Percentiles rank a stretch among this genome's conserved stretches.
phyloP scores from a whole-genome alignment of 1,140 invertebrate species.

The Ditylenchus dipsaci region DNA sequence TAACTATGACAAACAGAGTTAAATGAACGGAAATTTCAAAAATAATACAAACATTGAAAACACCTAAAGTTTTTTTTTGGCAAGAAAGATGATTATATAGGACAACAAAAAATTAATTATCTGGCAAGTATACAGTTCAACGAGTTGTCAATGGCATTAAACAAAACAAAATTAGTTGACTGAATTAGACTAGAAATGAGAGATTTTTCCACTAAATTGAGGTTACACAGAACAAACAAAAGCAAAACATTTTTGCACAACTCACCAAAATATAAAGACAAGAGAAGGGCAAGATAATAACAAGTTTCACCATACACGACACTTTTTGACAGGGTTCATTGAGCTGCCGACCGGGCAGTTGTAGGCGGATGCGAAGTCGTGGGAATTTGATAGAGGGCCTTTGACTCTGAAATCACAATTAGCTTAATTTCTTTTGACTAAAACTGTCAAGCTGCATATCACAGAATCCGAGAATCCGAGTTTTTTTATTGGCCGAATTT shows the following conservation, averaged over 20 bases:
- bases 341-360: slow-evolving; percentile 61
- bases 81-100: slow-evolving; percentile 7
- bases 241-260: neutral
- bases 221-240: neutral
- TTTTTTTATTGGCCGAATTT: too few species aligned
- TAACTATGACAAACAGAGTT: too few species aligned
- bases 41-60: too few species aligned
- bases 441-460: neutral
- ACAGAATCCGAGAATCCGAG: too few species aligned
- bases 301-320: slow-evolving; percentile 63
- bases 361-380: slow-evolving; percentile 64
- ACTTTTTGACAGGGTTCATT: slow-evolving; percentile 66
- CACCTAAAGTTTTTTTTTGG: neutral
- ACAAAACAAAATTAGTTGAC: neutral
- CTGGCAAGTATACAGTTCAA: neutral
- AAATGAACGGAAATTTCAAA: too few species aligned
- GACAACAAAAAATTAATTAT: slow-evolving; percentile 3
- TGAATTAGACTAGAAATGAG: neutral
- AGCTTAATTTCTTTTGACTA: too few species aligned
- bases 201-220: neutral
- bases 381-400: slow-evolving; percentile 65
- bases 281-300: neutral
- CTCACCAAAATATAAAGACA: neutral
- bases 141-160: neutral
- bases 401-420: slow-evolving; percentile 61